Base-by-base conservation (phyloP, 2,113 vertebrate genomes). In the Perca schrenkii region DNA sequence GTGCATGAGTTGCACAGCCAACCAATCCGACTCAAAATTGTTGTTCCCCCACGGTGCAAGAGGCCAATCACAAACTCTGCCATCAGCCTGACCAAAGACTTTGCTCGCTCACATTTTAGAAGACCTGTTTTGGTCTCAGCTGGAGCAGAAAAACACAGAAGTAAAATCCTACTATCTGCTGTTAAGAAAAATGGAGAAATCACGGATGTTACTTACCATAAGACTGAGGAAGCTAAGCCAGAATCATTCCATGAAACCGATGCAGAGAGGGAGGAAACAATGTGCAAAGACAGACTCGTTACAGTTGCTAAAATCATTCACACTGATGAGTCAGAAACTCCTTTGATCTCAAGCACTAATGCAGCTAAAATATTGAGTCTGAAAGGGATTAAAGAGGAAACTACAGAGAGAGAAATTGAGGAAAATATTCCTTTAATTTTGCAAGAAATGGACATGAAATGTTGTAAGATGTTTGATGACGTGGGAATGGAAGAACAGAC, bases 11-110 rank as follows among this genome's bases (percentile, higher is more conserved):
- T 85, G 75, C 81, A 62, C 77, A 87, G 83, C 84, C 88, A 87
- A 58, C 93, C 93, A 94, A 92, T 94, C 86, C 91, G 88, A 84
- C 87, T 93, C 78, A 91, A 91, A 86, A 89, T 93, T 88, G 89
- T 91, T 19, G 90, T 92, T 72, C 90, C 92, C 73, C 74, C 77
- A 53, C 79, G 81, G 77, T 80, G 91, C 88, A 91, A 92, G 81
- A 85, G 74, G 82, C 91, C 91, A 89, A 91, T 89, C 85, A 76
- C 77, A 71, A 83, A 89, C 85, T 80, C 85, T 52, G 68, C 84
- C 84, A 84, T 86, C 82, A 82, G 85, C 84, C 81, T 71, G 80
- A 92, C 92, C 91, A 93, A 94, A 93, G 91, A 93, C 88, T 82
- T 84, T 77, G 62, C 82, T 78, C 69, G 1, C 63, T 75, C 86